These are phyloP conservation scores for Diprion similis DNA, from an alignment of 1,140 invertebrate species.

Conservation along the genomic window DNA sequence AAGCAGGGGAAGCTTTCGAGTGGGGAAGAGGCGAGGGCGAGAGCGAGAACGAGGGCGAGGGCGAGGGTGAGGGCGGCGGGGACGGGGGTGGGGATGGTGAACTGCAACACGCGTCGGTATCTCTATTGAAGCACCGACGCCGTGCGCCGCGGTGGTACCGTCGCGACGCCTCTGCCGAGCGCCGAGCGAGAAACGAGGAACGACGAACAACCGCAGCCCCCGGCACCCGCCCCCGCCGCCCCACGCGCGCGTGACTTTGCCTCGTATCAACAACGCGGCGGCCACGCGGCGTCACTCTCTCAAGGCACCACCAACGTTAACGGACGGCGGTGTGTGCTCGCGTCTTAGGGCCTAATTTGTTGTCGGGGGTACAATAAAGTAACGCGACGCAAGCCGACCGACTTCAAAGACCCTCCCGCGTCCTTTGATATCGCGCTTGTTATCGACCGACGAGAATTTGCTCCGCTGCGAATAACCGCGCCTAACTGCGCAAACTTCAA, in stretches of 20 bases:
- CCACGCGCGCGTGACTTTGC: background rate
- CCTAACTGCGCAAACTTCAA: too few species aligned
- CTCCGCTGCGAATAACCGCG: background rate
- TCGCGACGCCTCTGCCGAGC: too few species aligned
- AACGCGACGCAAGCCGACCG: background rate
- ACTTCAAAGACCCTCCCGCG: background rate
- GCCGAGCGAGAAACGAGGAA: slow-evolving; percentile 28
- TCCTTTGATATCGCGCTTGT: background rate
- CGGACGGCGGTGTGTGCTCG: background rate
- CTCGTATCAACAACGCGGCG: background rate
- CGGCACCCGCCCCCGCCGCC: background rate
- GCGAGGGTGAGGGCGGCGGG: slow-evolving; percentile 29
- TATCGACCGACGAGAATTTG: background rate
- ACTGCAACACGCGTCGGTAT: slow-evolving; percentile 6
- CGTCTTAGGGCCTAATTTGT: slow-evolving; percentile 1
- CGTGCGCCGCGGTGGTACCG: slow-evolving; percentile 16
- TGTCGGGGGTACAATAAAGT: background rate
- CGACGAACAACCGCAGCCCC: too few species aligned
- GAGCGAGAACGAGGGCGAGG: slow-evolving; percentile 34
- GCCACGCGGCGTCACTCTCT: background rate
- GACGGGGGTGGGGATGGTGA: slow-evolving; percentile 33
- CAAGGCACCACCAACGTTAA: background rate
- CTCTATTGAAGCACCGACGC: slow-evolving; percentile 24
- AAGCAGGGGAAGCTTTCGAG: slow-evolving; percentile 58
- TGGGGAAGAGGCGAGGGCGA: slow-evolving; percentile 21